A percentile compares a stretch with the other conserved stretches of the same genome.
phyloP scores from a whole-genome alignment of 2,797 vertebrate genomes.

The Microctenopoma stevenorrisi region DNA sequence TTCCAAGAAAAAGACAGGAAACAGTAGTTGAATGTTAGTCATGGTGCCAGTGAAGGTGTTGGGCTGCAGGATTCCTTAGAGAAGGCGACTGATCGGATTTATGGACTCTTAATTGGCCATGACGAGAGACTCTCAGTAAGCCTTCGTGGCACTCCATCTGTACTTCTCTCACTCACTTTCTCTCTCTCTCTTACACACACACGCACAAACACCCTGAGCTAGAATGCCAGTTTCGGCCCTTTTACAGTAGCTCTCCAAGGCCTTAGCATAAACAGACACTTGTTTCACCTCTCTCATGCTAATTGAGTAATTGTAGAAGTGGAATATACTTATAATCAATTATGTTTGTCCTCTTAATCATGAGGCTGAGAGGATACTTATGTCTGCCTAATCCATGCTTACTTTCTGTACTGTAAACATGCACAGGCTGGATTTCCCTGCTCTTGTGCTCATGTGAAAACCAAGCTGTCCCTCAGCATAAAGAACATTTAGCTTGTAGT shows the following conservation, averaged over 20 bases:
- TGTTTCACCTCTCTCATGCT: constrained; percentile 56
- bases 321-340: constrained; percentile 55
- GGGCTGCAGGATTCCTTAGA: constrained; percentile 62
- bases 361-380: constrained; percentile 46
- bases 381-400: constrained; percentile 45
- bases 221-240: constrained; percentile 41
- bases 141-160: constrained; percentile 39
- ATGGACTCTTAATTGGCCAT: constrained; percentile 79
- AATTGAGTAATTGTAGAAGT: constrained; percentile 64
- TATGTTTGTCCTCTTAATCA: constrained; percentile 66
- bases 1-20: constrained; percentile 70
- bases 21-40: constrained; percentile 79
- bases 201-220: constrained; percentile 35
- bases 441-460: neutral
- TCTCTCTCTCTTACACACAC: constrained; percentile 1
- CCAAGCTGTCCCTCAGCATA: neutral
- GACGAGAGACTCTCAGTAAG: constrained; percentile 71
- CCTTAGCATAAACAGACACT: constrained; percentile 61
- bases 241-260: constrained; percentile 29
- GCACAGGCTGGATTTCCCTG: constrained; percentile 1
- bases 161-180: constrained; percentile 12
- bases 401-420: constrained; percentile 33
- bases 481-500: neutral
- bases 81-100: constrained; percentile 80
- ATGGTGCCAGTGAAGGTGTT: constrained; percentile 64